Evolutionary conservation across 2,888 invertebrate genomes (phyloP), one percentile per base, ranked within the genome.

Genomic region (Drosophila nigricruria): DNA sequence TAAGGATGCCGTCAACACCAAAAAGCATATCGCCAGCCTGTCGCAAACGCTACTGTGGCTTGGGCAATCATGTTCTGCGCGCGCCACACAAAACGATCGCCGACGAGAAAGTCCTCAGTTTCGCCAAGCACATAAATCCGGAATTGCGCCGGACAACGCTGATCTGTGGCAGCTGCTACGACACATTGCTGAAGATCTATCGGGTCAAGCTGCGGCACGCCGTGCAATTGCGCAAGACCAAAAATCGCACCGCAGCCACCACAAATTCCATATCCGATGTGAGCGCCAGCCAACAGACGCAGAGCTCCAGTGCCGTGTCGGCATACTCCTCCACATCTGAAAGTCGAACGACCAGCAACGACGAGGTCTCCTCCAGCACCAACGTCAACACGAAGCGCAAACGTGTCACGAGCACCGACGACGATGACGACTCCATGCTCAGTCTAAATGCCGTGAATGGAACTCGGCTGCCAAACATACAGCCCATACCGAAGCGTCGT

Each of bases 391-490:
- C 61, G 5, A 72, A 76, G 63, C 64, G 69, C 14, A 54, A 52
- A 23, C 63, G 76, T 16, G 9, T 43, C 14, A 10, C 47, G 9
- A n/a, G 2, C 45, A 36, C 9, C 6, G 58, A 58, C 36, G 47
- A 58, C 8, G 79, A 85, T n/a, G 61, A 77, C 5, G 74, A 76
- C 4, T 23, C 66, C 8, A 43, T 59, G 38, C 40, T 80, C 3
- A 82, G 90, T 23, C 59, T 87, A 4, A 90, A 90, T 67, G 90
- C 87, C 0, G 67, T 87, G 0, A 87, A 87, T 56, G 89, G 91
- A 0, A 79, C 77, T 0, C 81, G 90, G 0, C 32, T 90, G 5
- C 89, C 89, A 0, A 71, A 88, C 30, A 61, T 87, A 8, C 85
- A 85, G 40, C 85, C 85, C 0, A 73, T 73, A 27, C 80, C 87